These are phyloP conservation scores for Smutsia temminckii DNA, from an alignment of 2,797 vertebrate genomes.

Conservation along the genomic window DNA sequence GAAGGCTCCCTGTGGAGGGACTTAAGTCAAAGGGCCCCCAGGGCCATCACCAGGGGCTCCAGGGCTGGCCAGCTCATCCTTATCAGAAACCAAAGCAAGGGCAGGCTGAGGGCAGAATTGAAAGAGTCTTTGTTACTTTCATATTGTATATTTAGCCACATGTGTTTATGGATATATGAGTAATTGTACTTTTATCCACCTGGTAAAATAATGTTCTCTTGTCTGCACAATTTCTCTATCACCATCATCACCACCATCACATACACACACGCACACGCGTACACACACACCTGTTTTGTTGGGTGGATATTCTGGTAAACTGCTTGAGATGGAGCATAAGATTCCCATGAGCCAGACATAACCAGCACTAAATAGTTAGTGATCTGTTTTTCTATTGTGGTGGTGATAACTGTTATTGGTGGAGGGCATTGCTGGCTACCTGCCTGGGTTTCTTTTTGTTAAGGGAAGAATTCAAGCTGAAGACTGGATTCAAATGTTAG, in stretches of 20 bases:
- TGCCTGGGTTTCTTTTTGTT: neutral
- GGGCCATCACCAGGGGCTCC: neutral
- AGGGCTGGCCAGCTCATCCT: neutral
- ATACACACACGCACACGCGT: neutral
- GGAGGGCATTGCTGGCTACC: neutral
- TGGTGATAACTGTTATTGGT: neutral
- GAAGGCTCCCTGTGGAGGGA: neutral
- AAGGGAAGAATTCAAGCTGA: neutral
- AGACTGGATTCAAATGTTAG: neutral
- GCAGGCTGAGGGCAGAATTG: neutral
- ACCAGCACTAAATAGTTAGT: neutral
- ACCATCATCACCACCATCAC: neutral
- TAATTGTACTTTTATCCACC: neutral
- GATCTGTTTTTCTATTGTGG: neutral
- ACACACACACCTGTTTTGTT: neutral
- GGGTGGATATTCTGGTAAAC: neutral
- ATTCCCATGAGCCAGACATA: neutral
- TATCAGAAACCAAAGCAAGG: neutral
- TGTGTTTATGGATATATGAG: neutral
- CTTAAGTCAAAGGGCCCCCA: neutral
- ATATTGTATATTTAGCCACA: neutral
- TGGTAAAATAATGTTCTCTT: conserved; percentile 27
- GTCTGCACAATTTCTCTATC: neutral
- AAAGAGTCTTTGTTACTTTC: neutral
- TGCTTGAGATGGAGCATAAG: neutral